phyloP scores from a whole-genome alignment of 2,113 vertebrate species.

The Argyrosomus japonicus region DNA sequence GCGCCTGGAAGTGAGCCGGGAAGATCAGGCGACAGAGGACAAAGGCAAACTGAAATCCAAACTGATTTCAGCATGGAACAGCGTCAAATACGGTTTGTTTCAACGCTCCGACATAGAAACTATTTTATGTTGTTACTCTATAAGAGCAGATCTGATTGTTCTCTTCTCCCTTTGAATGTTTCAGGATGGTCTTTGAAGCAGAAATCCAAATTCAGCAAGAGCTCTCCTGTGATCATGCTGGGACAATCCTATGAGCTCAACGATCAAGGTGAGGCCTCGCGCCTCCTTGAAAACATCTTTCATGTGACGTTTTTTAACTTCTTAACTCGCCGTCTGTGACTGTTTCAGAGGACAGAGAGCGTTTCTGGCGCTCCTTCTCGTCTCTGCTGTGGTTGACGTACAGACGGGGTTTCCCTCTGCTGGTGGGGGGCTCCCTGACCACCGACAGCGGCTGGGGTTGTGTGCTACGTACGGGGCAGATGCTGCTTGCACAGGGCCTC shows the following conservation, averaged over 20 bases:
- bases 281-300: neutral
- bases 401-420: constrained; percentile 86
- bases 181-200: constrained; percentile 89
- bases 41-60: constrained; percentile 87
- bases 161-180: neutral
- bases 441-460: constrained; percentile 94
- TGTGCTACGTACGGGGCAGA: constrained; percentile 91
- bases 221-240: constrained; percentile 85
- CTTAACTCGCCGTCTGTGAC: constrained; percentile 1
- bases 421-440: constrained; percentile 84
- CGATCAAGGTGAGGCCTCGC: constrained; percentile 79
- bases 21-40: constrained; percentile 79
- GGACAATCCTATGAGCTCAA: constrained; percentile 85
- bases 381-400: constrained; percentile 92
- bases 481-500: constrained; percentile 90
- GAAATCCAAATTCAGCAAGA: constrained; percentile 89
- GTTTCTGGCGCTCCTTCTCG: constrained; percentile 85
- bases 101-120: neutral
- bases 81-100: constrained; percentile 89
- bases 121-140: neutral
- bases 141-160: neutral
- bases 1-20: constrained; percentile 8
- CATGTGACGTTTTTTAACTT: neutral
- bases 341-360: constrained; percentile 82
- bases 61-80: constrained; percentile 91